Evolutionary conservation across 2,113 vertebrate genomes (phyloP).

Genomic region (Aptenodytes forsteri): DNA sequence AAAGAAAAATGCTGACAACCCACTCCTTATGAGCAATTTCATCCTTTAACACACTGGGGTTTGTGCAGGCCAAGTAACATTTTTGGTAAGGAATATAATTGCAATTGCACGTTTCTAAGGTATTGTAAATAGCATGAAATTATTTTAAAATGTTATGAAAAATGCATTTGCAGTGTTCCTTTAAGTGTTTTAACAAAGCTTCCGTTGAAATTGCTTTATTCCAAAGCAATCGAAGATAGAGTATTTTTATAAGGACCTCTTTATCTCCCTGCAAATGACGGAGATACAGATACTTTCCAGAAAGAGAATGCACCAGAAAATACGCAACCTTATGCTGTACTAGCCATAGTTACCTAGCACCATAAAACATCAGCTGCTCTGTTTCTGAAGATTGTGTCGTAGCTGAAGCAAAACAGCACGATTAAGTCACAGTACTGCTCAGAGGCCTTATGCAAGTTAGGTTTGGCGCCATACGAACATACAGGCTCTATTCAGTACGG

Average conservation of each 20-base stretch:
- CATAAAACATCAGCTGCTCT: background rate
- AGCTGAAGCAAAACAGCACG: background rate
- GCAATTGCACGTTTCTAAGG: slow-evolving; percentile 21
- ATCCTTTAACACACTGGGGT: slow-evolving; percentile 7
- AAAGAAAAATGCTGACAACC: slow-evolving; percentile 5
- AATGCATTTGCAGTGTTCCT: slow-evolving; percentile 45
- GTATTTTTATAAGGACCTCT: slow-evolving; percentile 17
- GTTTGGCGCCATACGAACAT: background rate
- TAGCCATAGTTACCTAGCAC: background rate
- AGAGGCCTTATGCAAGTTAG: background rate
- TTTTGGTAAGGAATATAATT: slow-evolving; percentile 56
- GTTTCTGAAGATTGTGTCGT: background rate
- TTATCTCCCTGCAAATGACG: slow-evolving; percentile 20
- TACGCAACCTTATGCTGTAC: background rate
- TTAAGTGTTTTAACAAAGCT: slow-evolving; percentile 64
- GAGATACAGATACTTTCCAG: slow-evolving; percentile 12
- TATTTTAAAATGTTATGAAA: slow-evolving; percentile 64
- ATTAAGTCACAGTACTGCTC: background rate
- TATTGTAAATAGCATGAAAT: slow-evolving; percentile 49
- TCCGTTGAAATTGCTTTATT: slow-evolving; percentile 54
- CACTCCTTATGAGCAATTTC: slow-evolving; percentile 32
- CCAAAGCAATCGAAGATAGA: slow-evolving; percentile 26
- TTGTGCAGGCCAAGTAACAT: slow-evolving; percentile 31
- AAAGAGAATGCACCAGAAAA: slow-evolving; percentile 9
- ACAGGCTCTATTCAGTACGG: background rate